Evolutionary conservation across 2,888 invertebrate genomes (phyloP), one percentile per base, ranked within the genome.

Genomic region (Melieria picta): DNA sequence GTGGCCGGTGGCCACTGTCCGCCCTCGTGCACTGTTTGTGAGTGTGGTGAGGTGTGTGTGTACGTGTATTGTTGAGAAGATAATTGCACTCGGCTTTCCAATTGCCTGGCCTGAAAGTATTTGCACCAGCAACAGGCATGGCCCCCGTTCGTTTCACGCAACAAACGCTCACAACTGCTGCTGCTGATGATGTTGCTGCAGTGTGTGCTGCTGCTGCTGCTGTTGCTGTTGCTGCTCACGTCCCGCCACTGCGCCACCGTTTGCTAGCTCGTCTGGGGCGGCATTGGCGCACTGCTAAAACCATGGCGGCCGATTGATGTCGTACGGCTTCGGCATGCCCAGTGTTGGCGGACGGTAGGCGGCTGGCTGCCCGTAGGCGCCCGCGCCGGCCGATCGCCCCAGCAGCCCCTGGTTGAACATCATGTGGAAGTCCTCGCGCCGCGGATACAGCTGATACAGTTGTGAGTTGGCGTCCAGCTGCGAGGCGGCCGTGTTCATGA

Each of bases 401-500:
- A 87, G 74, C 58, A 87, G 74, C 60, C 86, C 84, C 68, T 85
- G 87, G 72, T 85, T 85, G 65, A 85, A 81, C 88, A 91, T 90
- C 82, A 91, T 90, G 69, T 91, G 90, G 58, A 91, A 84, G 76
- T 91, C 91, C 76, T 91, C 91, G 72, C 91, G 91, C 68, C 91
- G 90, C 75, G 93, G 83, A 85, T 93, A 93, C 83, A 93, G 93
- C 81, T 93, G 93, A 83, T 93, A 93, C 43, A 93, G 84, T 43
- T 92, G 91, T 68, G 91, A 90, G 67, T 90, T 89, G 6, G 91
- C 87, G 13, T 91, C 88, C 77, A 91, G 88, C 60, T 89, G 84
- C 48, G 82, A 79, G 43, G 80, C 80, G 52, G 80, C 79, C 4
- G 79, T 76, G 4, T 88, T 85, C 73, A 92, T 91, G 75, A 91